A percentile compares a stretch with the other conserved stretches of the same genome.
These are phyloP conservation scores for Acanthurus lineatus DNA, from an alignment of 2,797 vertebrate species.

Conservation along the genomic window DNA sequence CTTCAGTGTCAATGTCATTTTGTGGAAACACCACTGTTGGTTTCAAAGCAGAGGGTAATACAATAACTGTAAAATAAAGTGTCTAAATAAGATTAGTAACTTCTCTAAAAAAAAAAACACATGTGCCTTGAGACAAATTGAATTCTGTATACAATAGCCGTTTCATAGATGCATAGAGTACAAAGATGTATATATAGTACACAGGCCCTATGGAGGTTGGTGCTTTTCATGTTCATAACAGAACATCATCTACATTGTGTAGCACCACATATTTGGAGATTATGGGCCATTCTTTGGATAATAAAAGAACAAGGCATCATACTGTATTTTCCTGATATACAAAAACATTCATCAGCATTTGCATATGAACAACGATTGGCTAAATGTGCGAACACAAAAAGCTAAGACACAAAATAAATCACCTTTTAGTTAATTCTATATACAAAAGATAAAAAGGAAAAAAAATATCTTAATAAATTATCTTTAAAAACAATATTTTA, in stretches of 20 bases:
- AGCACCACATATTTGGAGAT: constrained; percentile 64
- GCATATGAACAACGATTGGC: constrained; percentile 80
- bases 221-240: constrained; percentile 54
- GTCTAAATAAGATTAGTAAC: constrained; percentile 76
- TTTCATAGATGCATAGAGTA: constrained; percentile 70
- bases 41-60: constrained; percentile 43
- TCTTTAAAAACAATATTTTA: constrained; percentile 84
- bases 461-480: constrained; percentile 86
- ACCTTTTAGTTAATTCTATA: constrained; percentile 79
- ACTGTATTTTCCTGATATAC: constrained; percentile 84
- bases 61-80: constrained; percentile 78
- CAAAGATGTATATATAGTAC: constrained; percentile 67
- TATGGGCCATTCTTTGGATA: constrained; percentile 76
- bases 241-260: constrained; percentile 48
- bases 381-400: constrained; percentile 81
- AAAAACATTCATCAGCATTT: constrained; percentile 82
- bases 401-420: constrained; percentile 80
- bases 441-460: constrained; percentile 79
- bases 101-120: constrained; percentile 67
- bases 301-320: constrained; percentile 75
- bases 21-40: constrained; percentile 40
- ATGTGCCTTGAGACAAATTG: constrained; percentile 78
- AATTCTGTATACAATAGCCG: constrained; percentile 75
- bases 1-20: constrained; percentile 41
- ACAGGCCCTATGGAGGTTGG: constrained; percentile 56